Evolutionary conservation across 2,113 vertebrate genomes (phyloP).

Genomic region (Axis porcinus): DNA sequence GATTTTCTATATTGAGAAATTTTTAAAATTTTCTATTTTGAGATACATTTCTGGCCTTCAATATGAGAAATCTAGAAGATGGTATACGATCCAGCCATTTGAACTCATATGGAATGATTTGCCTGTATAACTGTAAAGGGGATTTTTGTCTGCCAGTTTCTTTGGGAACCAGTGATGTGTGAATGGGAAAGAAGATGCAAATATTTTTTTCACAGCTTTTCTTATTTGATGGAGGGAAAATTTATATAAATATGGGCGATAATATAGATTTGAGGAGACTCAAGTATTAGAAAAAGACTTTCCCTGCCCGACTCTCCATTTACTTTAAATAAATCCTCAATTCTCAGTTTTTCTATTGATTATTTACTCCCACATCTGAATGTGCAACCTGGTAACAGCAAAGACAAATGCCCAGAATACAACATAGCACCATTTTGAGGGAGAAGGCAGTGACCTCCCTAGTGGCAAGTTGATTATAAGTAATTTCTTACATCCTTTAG

Average conservation of each 20-base stretch:
- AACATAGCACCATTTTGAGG: not conserved
- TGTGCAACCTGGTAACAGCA: not conserved
- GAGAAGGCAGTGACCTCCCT: not conserved
- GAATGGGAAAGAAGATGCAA: not conserved
- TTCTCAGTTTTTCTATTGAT: constrained; percentile 5
- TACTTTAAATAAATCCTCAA: not conserved
- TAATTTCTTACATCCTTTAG: not conserved
- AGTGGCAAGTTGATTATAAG: not conserved
- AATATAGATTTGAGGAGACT: not conserved
- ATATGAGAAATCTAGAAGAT: not conserved
- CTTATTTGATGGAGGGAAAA: not conserved
- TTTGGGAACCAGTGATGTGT: not conserved
- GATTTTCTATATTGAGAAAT: not conserved
- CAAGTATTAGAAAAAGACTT: not conserved
- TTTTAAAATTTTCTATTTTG: not conserved
- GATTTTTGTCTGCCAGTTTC: constrained; percentile 28
- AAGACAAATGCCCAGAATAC: not conserved
- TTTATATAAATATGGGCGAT: constrained; percentile 3
- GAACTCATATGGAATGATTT: not conserved
- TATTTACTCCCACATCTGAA: not conserved
- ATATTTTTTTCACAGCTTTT: not conserved
- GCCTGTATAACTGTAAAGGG: not conserved
- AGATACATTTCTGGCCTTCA: not conserved
- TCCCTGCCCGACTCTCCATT: not conserved
- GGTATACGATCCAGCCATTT: not conserved